Evolutionary conservation across 2,113 vertebrate genomes (phyloP), one percentile per base, ranked within the genome.

Genomic region (Grammomys dolichurus): DNA sequence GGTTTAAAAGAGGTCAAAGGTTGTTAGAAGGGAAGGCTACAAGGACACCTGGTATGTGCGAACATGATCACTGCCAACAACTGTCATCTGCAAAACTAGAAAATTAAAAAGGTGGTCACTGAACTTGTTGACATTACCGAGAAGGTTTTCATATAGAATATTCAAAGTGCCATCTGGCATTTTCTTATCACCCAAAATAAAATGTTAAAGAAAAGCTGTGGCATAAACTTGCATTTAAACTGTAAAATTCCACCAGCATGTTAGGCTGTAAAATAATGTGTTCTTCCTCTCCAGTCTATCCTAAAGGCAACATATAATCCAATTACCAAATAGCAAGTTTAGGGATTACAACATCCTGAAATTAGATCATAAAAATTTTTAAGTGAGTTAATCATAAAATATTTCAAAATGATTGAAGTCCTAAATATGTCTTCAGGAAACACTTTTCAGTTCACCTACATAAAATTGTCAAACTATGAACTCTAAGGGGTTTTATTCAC

Each of bases 231-330:
- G 54, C 9, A 7, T 90, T 94, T 80, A 88, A 91, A 85, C 17
- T 90, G 22, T 63, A 87, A 82, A 92, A 67, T 67, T 14, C 9
- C 13, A 84, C 84, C 33, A 33, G 20, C 5, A 77, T 33, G 13
- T 8, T 60, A 5, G 4, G 26, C 9, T 84, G 16, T 92, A 78
- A 92, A 92, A 90, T 60, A 73, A 92, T 88, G 9, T 77, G 4
- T 67, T 69, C 48, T 92, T 94, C n/a, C 51, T 84, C 90, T 95
- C 12, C 19, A 94, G 10, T 22, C 56, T 58, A 56, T 69, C 63
- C 43, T 60, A 31, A 12, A 77, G 75, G 33, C n/a, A 65, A 80
- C 78, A 90, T 54, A 78, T 10, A 72, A 33, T 89, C n/a, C 65
- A 84, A 78, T 67, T 78, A 67, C 3, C 33, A 26, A 80, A 67